Conservation (phyloP, 1,140 invertebrate genomes). For the Orussus abietinus region DNA sequence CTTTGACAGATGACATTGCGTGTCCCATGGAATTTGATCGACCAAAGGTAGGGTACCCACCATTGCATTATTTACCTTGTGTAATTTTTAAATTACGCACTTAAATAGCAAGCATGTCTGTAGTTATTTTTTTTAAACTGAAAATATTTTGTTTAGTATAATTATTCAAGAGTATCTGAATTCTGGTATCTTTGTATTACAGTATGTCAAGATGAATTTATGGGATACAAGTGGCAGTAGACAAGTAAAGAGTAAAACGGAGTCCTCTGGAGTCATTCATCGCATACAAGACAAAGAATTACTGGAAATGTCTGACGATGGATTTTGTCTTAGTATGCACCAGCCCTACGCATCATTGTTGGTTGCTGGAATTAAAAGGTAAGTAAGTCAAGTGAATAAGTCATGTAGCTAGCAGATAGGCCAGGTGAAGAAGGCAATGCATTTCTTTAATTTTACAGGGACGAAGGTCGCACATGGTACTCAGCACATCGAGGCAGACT, state of each 20-base stretch:
- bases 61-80: too few species aligned
- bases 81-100: slow-evolving; percentile 4
- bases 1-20: slow-evolving; percentile 12
- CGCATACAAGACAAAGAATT: slow-evolving; percentile 80
- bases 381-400: slow-evolving; percentile 27
- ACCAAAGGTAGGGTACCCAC: slow-evolving; percentile 32
- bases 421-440: not conserved
- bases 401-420: not conserved
- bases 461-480: slow-evolving; percentile 94
- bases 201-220: slow-evolving; percentile 25
- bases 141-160: slow-evolving; percentile 8
- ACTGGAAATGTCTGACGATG: slow-evolving; percentile 84
- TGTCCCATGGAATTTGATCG: slow-evolving; percentile 31
- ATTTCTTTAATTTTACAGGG: slow-evolving; percentile 58
- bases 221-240: slow-evolving; percentile 8
- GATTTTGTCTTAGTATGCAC: slow-evolving; percentile 89
- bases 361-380: slow-evolving; percentile 88
- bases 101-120: slow-evolving; percentile 3
- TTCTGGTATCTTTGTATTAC: slow-evolving; percentile 13
- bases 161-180: slow-evolving; percentile 1
- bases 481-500: slow-evolving; percentile 83
- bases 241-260: slow-evolving; percentile 6
- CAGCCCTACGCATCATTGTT: slow-evolving; percentile 94
- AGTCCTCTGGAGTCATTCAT: slow-evolving; percentile 16
- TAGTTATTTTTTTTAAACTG: too few species aligned